These are phyloP conservation scores for Pachyuromys duprasi DNA, from an alignment of 2,797 vertebrate species.

Conservation along the genomic window DNA sequence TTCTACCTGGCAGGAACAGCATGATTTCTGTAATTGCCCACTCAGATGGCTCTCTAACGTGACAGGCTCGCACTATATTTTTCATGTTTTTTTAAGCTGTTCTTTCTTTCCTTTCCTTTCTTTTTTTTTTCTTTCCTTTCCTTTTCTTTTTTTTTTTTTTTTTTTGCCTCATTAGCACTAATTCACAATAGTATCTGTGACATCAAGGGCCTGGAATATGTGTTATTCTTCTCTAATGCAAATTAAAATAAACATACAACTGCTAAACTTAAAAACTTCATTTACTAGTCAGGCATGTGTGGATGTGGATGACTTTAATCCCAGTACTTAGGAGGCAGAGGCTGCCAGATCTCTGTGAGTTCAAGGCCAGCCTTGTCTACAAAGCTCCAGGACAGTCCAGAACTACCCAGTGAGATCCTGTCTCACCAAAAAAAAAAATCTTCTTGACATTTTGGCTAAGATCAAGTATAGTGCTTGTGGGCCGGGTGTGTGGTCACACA, in stretches of 20 bases:
- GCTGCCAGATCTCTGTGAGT: neutral
- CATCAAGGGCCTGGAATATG: neutral
- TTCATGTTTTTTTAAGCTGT: constrained; percentile 27
- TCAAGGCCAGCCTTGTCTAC: neutral
- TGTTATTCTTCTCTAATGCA: neutral
- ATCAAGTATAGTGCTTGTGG: neutral
- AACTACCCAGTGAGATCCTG: neutral
- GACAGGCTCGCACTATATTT: neutral
- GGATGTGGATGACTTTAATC: neutral
- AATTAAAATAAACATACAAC: constrained; percentile 23
- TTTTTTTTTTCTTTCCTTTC: neutral
- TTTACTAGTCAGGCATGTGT: neutral
- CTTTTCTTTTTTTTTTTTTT: neutral
- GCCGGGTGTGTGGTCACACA: neutral
- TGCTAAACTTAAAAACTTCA: constrained; percentile 6
- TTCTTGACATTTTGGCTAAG: neutral
- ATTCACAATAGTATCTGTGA: neutral
- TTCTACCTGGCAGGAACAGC: constrained; percentile 17
- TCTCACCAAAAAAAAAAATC: neutral
- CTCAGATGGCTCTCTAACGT: neutral
- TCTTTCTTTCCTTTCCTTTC: neutral
- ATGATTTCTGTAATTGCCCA: neutral
- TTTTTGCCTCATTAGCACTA: neutral
- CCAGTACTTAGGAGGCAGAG: neutral
- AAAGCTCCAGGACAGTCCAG: neutral